Percentiles rank a stretch among this genome's conserved stretches.
Conservation (phyloP, 2,113 vertebrate species). For the Emydura subglobosa region DNA sequence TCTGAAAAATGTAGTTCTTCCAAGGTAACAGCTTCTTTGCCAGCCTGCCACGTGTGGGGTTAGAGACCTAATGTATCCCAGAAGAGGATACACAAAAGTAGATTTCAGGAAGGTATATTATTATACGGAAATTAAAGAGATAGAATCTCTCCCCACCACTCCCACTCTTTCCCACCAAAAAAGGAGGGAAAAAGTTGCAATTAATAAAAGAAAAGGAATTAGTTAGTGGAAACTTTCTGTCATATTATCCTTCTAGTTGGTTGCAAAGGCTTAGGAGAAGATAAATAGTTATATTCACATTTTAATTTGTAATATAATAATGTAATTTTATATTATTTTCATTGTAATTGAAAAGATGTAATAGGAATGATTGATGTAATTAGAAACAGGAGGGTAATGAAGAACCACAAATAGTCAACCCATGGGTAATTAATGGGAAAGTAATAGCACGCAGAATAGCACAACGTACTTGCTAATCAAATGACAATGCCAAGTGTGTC, state of each 20-base stretch:
- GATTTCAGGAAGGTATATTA: background rate
- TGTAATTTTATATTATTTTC: slow-evolving; percentile 50
- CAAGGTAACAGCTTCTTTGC: fast-evolving
- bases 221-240: slow-evolving; percentile 22
- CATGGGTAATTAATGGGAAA: slow-evolving; percentile 63
- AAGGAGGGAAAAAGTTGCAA: background rate
- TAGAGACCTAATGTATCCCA: background rate
- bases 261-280: slow-evolving; percentile 24
- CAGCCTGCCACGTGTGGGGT: background rate
- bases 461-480: slow-evolving; percentile 52
- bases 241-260: slow-evolving; percentile 12
- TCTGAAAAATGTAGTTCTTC: background rate
- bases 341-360: slow-evolving; percentile 64
- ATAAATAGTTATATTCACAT: slow-evolving; percentile 54
- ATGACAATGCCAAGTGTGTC: slow-evolving; percentile 35
- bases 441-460: slow-evolving; percentile 41
- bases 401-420: slow-evolving; percentile 53
- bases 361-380: slow-evolving; percentile 54
- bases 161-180: background rate
- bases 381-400: slow-evolving; percentile 48
- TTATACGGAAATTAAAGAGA: background rate
- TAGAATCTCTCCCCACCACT: background rate
- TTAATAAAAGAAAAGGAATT: background rate
- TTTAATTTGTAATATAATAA: slow-evolving; percentile 63
- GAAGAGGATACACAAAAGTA: background rate